Evolutionary conservation across 1,140 invertebrate species (phyloP).

Genomic region (Brachionus manjavacas): DNA sequence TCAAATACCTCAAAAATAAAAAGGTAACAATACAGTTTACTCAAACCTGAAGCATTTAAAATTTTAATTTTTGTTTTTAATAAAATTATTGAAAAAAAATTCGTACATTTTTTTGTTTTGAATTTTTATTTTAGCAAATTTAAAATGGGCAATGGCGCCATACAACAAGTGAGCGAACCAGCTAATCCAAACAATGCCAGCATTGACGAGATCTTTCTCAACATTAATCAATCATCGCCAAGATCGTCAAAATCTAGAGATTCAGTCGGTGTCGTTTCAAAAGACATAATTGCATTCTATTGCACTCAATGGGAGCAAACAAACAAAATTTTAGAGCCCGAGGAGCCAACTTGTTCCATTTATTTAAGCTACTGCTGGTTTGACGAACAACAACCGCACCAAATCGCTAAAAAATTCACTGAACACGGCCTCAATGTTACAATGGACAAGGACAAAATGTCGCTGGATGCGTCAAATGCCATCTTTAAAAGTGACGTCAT

Average conservation of each 20-base stretch:
- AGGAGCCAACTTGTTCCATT: neutral
- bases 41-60: too few relatives aligned
- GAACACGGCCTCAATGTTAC: neutral
- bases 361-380: neutral
- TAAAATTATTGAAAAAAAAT: too few relatives aligned
- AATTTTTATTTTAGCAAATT: too few relatives aligned
- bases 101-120: too few relatives aligned
- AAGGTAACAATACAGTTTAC: too few relatives aligned
- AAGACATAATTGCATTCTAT: neutral
- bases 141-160: too few relatives aligned
- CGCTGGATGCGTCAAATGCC: neutral
- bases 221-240: neutral
- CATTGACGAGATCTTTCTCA: too few relatives aligned
- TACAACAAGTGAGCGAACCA: too few relatives aligned
- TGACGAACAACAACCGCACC: neutral
- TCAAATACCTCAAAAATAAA: too few relatives aligned
- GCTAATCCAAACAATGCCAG: too few relatives aligned
- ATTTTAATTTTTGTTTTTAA: too few relatives aligned
- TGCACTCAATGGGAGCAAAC: neutral
- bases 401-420: neutral
- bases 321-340: neutral
- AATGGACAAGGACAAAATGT: neutral
- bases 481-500: neutral
- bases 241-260: neutral
- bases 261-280: neutral